These are phyloP conservation scores for Eucidaris tribuloides DNA, from an alignment of 35 echinoderm and acorn worm species.

Conservation along the genomic window DNA sequence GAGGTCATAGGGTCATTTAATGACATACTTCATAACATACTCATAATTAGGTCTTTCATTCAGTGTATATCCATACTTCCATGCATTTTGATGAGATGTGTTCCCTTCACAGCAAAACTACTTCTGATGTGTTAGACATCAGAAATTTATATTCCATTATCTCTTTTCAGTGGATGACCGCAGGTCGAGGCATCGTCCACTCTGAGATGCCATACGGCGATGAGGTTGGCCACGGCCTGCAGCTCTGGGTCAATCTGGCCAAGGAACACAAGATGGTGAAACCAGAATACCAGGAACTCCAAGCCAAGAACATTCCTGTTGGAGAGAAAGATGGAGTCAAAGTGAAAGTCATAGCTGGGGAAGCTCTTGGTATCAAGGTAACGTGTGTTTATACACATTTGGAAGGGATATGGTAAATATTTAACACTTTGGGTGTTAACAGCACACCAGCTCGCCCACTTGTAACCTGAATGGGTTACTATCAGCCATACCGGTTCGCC, in stretches of 20 bases:
- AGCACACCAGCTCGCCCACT: too few relatives aligned
- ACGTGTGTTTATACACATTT: too few relatives aligned
- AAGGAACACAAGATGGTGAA: conserved; percentile 88
- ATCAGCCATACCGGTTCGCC: too few relatives aligned
- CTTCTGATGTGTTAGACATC: too few relatives aligned
- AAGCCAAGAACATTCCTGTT: conserved; percentile 72
- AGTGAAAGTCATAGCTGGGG: conserved; percentile 94
- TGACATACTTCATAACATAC: background rate
- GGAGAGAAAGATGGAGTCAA: conserved; percentile 80
- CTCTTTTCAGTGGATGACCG: conserved; percentile 95
- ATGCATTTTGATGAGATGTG: background rate
- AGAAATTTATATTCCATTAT: background rate
- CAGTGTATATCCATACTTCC: background rate
- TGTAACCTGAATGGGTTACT: conserved; percentile 90
- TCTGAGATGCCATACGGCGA: conserved; percentile 88
- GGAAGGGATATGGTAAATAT: too few relatives aligned
- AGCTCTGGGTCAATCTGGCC: conserved; percentile 86
- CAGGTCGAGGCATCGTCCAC: conserved; percentile 93
- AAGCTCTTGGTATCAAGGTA: conserved; percentile 90
- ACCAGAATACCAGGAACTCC: conserved; percentile 87
- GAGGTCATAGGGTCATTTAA: background rate
- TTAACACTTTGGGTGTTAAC: too few relatives aligned
- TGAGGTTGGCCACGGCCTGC: conserved; percentile 64
- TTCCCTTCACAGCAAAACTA: too few relatives aligned
- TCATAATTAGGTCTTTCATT: background rate